phyloP scores from a whole-genome alignment of 2,888 invertebrate genomes.

The Encarsia formosa region DNA sequence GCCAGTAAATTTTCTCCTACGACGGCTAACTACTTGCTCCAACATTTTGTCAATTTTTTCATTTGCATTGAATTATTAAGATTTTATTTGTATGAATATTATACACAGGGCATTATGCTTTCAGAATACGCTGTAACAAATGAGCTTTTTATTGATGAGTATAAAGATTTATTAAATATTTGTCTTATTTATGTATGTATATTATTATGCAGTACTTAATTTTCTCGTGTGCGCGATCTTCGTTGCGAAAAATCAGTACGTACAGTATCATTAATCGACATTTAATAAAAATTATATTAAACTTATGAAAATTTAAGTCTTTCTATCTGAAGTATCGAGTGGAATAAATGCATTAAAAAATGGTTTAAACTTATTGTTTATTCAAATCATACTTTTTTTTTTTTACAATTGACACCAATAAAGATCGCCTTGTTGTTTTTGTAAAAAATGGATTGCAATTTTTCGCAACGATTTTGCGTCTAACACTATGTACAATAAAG shows the following conservation, averaged over 20 bases:
- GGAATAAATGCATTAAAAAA: no score
- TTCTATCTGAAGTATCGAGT: no score
- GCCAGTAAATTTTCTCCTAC: neutral
- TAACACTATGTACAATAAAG: constrained; percentile 19
- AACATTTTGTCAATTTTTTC: constrained; percentile 1
- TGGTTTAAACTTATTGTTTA: no score
- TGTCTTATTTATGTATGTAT: neutral
- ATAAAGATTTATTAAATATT: no score
- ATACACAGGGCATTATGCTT: constrained; percentile 21
- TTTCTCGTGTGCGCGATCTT: neutral
- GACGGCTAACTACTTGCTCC: no score
- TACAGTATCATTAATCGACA: no score
- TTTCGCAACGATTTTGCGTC: constrained; percentile 7
- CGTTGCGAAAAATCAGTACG: no score
- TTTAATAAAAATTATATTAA: no score
- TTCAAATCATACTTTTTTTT: no score
- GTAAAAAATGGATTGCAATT: constrained; percentile 6
- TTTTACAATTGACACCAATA: no score
- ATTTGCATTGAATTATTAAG: neutral
- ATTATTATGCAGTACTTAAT: constrained; percentile 15
- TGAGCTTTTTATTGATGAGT: constrained; percentile 13
- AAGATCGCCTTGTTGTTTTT: no score
- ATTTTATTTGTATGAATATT: constrained; percentile 7
- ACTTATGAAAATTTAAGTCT: no score
- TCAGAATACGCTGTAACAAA: constrained; percentile 17